phyloP scores from a whole-genome alignment of 2,888 invertebrate genomes.

The Ligdia adustata region DNA sequence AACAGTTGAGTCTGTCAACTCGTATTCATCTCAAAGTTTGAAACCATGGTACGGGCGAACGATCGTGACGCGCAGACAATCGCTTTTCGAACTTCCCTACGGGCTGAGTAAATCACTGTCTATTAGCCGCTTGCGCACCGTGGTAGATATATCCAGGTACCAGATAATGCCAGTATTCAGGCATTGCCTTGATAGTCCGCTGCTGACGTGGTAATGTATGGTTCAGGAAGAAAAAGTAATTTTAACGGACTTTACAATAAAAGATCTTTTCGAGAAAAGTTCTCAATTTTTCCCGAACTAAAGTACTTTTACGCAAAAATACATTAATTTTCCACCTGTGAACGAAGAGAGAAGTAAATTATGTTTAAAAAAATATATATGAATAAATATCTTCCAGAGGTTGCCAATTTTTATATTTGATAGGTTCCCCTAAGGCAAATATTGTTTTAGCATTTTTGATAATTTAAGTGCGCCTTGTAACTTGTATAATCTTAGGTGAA shows the following conservation, averaged over 20 bases:
- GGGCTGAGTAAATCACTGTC: conserved; percentile 57
- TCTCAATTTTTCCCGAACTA: no score
- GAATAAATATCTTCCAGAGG: no score
- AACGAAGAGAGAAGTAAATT: no score
- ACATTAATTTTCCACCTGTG: no score
- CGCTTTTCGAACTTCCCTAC: conserved; percentile 54
- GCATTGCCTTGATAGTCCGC: conserved; percentile 12
- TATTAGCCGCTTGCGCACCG: conserved; percentile 43
- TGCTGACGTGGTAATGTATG: conserved; percentile 4
- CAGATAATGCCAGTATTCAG: conserved; percentile 14
- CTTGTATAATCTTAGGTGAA: no score
- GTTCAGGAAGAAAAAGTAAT: neutral
- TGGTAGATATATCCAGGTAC: conserved; percentile 14
- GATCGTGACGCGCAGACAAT: conserved; percentile 65
- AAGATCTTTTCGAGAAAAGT: no score
- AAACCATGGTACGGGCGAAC: conserved; percentile 34
- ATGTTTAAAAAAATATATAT: no score
- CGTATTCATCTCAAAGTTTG: conserved; percentile 18
- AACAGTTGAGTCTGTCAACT: neutral
- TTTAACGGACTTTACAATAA: no score
- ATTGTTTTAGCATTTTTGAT: no score
- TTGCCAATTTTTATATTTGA: no score
- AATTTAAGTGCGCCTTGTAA: no score
- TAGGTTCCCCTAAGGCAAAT: no score
- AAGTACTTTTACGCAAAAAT: neutral